Evolutionary conservation across 2,797 vertebrate species (phyloP).

Genomic region (Siniperca scherzeri): DNA sequence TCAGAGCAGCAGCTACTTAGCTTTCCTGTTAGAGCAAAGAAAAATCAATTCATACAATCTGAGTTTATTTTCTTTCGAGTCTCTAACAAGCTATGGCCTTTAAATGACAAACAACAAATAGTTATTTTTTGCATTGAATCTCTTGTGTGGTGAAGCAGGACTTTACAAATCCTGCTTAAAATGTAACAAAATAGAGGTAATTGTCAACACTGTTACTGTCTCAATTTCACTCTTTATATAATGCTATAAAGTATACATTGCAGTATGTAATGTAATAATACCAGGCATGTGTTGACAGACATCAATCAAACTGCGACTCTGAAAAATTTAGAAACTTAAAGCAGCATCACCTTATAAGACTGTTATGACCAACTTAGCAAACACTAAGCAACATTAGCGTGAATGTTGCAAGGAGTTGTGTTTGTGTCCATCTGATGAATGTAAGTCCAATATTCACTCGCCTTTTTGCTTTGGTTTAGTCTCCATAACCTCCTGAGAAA

Average conservation of each 20-base stretch:
- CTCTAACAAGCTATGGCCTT: conserved; percentile 43
- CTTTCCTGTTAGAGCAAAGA: conserved; percentile 29
- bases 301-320: neutral
- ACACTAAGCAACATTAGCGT: neutral
- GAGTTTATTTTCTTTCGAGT: conserved; percentile 11
- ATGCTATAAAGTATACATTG: neutral
- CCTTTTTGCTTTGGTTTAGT: conserved; percentile 1
- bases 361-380: neutral
- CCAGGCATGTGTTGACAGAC: neutral
- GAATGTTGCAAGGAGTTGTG: neutral
- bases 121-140: conserved; percentile 9
- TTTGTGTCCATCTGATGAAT: neutral
- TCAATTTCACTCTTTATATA: neutral
- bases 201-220: neutral
- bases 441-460: neutral
- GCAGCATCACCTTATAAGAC: neutral
- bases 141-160: neutral
- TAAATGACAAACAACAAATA: conserved; percentile 38
- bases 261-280: neutral
- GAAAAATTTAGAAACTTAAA: neutral
- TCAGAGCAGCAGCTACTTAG: conserved; percentile 39
- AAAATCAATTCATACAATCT: conserved; percentile 51
- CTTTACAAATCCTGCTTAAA: conserved; percentile 24
- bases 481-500: neutral
- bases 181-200: neutral